Evolutionary conservation across 2,888 invertebrate species (phyloP).

Genomic region (Pammene fasciana): DNA sequence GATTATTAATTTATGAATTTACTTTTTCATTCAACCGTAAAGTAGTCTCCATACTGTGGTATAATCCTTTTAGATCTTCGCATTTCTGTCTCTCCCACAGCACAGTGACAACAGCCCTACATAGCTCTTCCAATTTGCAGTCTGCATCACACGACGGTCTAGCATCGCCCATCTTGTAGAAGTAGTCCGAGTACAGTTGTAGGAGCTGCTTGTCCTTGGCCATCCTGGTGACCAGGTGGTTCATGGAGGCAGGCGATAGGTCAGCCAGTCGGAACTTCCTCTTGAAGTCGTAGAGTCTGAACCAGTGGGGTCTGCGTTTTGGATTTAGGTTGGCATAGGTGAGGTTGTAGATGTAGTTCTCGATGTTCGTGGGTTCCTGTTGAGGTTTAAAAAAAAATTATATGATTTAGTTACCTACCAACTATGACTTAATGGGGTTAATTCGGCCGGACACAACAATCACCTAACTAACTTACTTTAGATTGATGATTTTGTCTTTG

Average conservation of each 20-base stretch:
- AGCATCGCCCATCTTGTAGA: constrained; percentile 76
- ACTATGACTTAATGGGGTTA: no score
- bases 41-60: neutral
- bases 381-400: constrained; percentile 40
- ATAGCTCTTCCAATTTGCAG: constrained; percentile 80
- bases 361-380: constrained; percentile 86
- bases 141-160: constrained; percentile 68
- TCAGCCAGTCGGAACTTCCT: constrained; percentile 85
- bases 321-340: constrained; percentile 87
- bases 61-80: constrained; percentile 57
- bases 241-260: constrained; percentile 86
- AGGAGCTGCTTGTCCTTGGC: constrained; percentile 75
- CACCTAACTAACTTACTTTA: no score
- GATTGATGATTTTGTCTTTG: no score
- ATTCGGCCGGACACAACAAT: no score
- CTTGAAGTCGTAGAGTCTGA: constrained; percentile 88
- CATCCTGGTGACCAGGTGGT: constrained; percentile 84
- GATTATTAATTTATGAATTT: no score
- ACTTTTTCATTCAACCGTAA: no score
- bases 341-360: constrained; percentile 89
- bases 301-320: constrained; percentile 86
- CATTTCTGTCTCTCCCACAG: constrained; percentile 74
- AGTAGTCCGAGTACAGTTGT: constrained; percentile 81
- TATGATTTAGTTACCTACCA: no score
- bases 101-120: constrained; percentile 82